A percentile compares a stretch with the other conserved stretches of the same genome.
Evolutionary conservation across 2,888 invertebrate genomes (phyloP).

Genomic region (Eristalinus aeneus): DNA sequence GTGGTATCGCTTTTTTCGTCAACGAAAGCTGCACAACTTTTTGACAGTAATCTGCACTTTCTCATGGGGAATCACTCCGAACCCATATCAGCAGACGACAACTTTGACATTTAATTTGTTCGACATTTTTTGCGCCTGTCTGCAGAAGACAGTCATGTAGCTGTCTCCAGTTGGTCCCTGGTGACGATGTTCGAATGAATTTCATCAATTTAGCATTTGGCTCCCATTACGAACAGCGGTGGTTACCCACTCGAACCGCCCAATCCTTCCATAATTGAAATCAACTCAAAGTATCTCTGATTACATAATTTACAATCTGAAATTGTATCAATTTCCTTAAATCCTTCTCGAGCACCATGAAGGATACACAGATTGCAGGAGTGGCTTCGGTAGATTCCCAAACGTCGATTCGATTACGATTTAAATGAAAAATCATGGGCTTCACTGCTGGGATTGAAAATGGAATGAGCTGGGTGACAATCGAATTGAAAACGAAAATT

Average conservation of each 20-base stretch:
- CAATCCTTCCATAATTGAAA: slow-evolving; percentile 38
- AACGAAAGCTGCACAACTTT: slow-evolving; percentile 23
- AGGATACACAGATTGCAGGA: not conserved
- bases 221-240: not conserved
- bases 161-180: not conserved
- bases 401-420: slow-evolving; percentile 42
- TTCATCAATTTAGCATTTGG: slow-evolving; percentile 36
- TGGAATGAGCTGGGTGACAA: not conserved
- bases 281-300: slow-evolving; percentile 34
- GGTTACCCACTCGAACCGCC: not conserved
- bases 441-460: not conserved
- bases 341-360: slow-evolving; percentile 19
- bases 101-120: slow-evolving; percentile 52
- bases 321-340: slow-evolving; percentile 45
- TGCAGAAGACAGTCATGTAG: not conserved
- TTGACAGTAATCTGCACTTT: slow-evolving; percentile 21
- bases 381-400: slow-evolving; percentile 1
- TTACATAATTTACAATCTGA: slow-evolving; percentile 53
- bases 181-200: slow-evolving; percentile 3
- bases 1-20: not conserved
- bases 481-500: slow-evolving; percentile 15
- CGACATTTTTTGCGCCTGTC: not conserved
- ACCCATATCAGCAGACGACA: slow-evolving; percentile 9
- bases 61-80: slow-evolving; percentile 3
- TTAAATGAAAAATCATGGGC: slow-evolving; percentile 39